Conservation (phyloP, 2,113 vertebrate species). For the Dissostichus mawsoni region DNA sequence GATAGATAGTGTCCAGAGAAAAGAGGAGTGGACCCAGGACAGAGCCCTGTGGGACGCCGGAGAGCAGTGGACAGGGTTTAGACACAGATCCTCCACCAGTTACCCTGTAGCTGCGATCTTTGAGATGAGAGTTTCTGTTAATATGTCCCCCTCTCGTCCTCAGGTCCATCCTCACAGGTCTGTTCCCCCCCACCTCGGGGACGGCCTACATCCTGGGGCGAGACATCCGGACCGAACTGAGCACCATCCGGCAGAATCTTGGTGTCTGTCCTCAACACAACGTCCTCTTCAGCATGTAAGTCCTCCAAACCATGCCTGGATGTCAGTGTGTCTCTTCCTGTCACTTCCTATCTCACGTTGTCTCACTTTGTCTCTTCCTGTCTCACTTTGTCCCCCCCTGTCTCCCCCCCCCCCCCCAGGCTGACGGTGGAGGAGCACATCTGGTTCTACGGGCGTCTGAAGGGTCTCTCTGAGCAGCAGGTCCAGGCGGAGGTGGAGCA, state of each 20-base stretch:
- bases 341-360: no score
- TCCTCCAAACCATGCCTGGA: neutral
- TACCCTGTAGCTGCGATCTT: no score
- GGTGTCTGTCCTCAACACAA: slow-evolving; percentile 98
- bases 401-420: slow-evolving; percentile 75
- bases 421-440: slow-evolving; percentile 98
- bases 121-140: neutral
- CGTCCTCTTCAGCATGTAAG: slow-evolving; percentile 97
- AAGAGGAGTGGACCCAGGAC: no score
- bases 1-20: no score
- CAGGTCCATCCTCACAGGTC: slow-evolving; percentile 97
- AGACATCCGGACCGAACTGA: slow-evolving; percentile 94
- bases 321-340: neutral
- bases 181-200: slow-evolving; percentile 96
- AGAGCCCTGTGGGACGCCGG: no score
- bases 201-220: slow-evolving; percentile 96
- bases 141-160: no score
- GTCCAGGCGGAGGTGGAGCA: slow-evolving; percentile 93
- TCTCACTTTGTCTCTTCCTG: no score
- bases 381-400: no score
- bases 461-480: slow-evolving; percentile 90
- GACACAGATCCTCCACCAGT: no score
- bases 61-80: no score
- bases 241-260: slow-evolving; percentile 91
- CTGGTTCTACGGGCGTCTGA: slow-evolving; percentile 97